Evolutionary conservation across 1,140 invertebrate genomes (phyloP).

Genomic region (Euschistus heros): DNA sequence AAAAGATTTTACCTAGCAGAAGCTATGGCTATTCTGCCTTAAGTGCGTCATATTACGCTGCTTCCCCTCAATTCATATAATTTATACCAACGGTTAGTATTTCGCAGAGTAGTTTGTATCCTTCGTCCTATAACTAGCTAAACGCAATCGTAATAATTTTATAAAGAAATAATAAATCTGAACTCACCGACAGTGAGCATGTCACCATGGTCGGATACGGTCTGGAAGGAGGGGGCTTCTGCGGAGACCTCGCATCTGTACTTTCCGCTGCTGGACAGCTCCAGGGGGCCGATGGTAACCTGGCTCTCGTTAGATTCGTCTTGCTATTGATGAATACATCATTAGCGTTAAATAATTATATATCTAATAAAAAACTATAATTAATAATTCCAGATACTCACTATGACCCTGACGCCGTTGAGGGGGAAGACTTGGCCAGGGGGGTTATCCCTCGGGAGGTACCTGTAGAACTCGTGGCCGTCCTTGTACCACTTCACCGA

Average conservation of each 20-base stretch:
- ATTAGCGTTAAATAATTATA: no score
- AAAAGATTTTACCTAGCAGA: no score
- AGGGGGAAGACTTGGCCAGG: constrained; percentile 63
- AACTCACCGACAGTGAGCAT: constrained; percentile 69
- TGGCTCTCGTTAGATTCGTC: constrained; percentile 61
- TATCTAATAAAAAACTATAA: no score
- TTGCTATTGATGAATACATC: constrained; percentile 42
- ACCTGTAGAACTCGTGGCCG: constrained; percentile 75
- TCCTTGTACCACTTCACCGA: constrained; percentile 85
- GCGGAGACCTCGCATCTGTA: constrained; percentile 79
- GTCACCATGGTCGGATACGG: constrained; percentile 60
- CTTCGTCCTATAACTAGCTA: no score
- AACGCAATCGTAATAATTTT: no score
- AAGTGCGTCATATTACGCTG: no score
- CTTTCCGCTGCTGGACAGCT: constrained; percentile 60
- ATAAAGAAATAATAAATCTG: no score
- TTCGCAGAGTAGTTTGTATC: no score
- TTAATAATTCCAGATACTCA: constrained; percentile 34
- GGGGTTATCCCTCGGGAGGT: constrained; percentile 60
- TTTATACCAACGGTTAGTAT: no score
- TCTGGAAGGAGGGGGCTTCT: constrained; percentile 69
- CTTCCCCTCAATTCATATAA: no score
- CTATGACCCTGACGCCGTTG: constrained; percentile 68
- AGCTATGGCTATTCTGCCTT: no score
- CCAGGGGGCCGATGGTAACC: constrained; percentile 60